Conservation (phyloP, 2,888 invertebrate genomes). For the Noctua fimbriata region DNA sequence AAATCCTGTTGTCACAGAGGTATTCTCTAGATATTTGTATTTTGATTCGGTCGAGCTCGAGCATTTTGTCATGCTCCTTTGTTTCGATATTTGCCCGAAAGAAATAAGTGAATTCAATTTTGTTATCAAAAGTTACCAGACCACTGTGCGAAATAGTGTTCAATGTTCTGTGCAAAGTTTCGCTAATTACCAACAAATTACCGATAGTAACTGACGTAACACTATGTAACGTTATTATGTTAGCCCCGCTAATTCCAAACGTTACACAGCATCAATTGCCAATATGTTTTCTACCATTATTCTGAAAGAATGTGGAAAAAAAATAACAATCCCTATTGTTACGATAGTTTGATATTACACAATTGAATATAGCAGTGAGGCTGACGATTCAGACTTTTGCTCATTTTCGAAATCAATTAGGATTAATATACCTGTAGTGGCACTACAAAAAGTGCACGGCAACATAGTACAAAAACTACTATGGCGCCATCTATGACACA, state of each 20-base stretch:
- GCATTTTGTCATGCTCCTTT: too few species aligned
- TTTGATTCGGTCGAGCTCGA: not conserved
- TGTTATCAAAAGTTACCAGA: not conserved
- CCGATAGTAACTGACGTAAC: conserved; percentile 38
- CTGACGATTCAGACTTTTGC: conserved; percentile 22
- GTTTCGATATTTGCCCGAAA: not conserved
- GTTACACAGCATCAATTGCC: conserved; percentile 51
- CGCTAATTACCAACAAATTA: conserved; percentile 42
- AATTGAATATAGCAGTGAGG: conserved; percentile 40
- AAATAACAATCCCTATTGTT: conserved; percentile 62
- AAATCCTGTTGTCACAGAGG: too few species aligned
- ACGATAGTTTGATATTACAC: conserved; percentile 47
- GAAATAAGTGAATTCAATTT: not conserved
- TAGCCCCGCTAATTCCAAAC: conserved; percentile 35
- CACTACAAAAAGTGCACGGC: too few species aligned
- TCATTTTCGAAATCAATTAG: conserved; percentile 48
- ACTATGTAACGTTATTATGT: conserved; percentile 50
- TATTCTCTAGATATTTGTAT: too few species aligned
- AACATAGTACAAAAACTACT: too few species aligned
- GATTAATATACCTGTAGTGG: not conserved
- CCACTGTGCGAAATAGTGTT: conserved; percentile 31
- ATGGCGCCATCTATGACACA: too few species aligned
- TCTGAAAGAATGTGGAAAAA: conserved; percentile 52
- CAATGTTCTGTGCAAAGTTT: conserved; percentile 40
- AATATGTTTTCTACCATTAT: conserved; percentile 47